These are phyloP conservation scores for Oncopodura yosiiana DNA, from an alignment of 1,140 invertebrate species.

Conservation along the genomic window DNA sequence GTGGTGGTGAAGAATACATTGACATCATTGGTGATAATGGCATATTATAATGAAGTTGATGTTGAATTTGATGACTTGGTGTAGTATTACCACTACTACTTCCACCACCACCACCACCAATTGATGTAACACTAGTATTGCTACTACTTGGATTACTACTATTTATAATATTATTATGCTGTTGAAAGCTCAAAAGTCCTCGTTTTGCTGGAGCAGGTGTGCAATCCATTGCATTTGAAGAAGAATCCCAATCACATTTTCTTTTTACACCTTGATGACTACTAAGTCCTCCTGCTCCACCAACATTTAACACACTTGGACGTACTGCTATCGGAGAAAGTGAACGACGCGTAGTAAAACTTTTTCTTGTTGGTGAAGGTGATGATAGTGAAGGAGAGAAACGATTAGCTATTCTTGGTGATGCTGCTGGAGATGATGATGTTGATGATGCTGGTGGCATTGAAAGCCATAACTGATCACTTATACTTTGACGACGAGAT, in stretches of 20 bases:
- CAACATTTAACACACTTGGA: slow-evolving; percentile 30
- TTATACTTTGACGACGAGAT: slow-evolving; percentile 25
- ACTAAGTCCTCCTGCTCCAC: slow-evolving; percentile 12
- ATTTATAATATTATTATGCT: too few species aligned
- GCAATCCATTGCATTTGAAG: slow-evolving; percentile 31
- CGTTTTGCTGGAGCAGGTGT: slow-evolving; percentile 32
- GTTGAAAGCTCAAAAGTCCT: slow-evolving; percentile 24
- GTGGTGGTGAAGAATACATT: not conserved
- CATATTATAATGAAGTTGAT: not conserved
- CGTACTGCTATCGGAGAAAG: slow-evolving; percentile 40
- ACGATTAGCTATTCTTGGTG: slow-evolving; percentile 24
- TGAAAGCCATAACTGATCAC: slow-evolving; percentile 31
- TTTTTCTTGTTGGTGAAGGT: slow-evolving; percentile 42
- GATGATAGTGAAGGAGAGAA: slow-evolving; percentile 33
- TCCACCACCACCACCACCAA: not conserved
- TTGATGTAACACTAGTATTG: not conserved
- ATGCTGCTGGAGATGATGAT: slow-evolving; percentile 34
- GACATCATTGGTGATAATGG: slow-evolving; percentile 7
- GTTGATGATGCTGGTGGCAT: slow-evolving; percentile 25
- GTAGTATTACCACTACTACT: not conserved
- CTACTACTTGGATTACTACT: too few species aligned
- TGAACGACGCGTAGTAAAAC: slow-evolving; percentile 38
- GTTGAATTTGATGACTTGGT: not conserved
- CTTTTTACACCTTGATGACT: slow-evolving; percentile 27
- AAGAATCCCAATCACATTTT: slow-evolving; percentile 32